phyloP scores from a whole-genome alignment of 2,888 invertebrate species.

The Drosophila trichaetosa region DNA sequence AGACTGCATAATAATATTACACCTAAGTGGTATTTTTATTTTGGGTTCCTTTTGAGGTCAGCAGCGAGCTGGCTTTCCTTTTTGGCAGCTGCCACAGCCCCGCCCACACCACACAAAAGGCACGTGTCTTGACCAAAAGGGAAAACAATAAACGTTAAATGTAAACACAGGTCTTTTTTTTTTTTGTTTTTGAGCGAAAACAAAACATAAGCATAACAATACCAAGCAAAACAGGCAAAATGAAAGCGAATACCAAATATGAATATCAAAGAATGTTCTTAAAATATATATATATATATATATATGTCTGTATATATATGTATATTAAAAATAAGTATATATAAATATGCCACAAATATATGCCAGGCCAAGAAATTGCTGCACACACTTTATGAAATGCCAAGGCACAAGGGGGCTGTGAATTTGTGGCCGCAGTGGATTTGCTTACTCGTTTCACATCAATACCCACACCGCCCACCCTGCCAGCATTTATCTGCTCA shows the following conservation, averaged over 20 bases:
- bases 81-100: slow-evolving; percentile 21
- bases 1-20: slow-evolving; percentile 57
- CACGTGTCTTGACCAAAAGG: slow-evolving; percentile 4
- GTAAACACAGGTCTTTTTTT: slow-evolving; percentile 24
- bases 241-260: slow-evolving; percentile 45
- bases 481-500: slow-evolving; percentile 1
- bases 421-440: slow-evolving; percentile 71
- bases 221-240: slow-evolving; percentile 49
- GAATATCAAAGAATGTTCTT: slow-evolving; percentile 60
- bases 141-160: slow-evolving; percentile 42
- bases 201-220: slow-evolving; percentile 47
- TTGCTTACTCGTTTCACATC: slow-evolving; percentile 57
- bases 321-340: slow-evolving; percentile 20
- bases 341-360: slow-evolving; percentile 61
- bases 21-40: slow-evolving; percentile 13
- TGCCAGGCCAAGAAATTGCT: slow-evolving; percentile 66
- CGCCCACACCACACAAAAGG: slow-evolving; percentile 10
- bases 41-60: slow-evolving; percentile 17
- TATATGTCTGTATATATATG: slow-evolving; percentile 28
- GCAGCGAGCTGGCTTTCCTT: slow-evolving; percentile 1
- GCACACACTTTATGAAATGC: slow-evolving; percentile 75
- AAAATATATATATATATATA: slow-evolving; percentile 27
- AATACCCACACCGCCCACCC: not conserved
- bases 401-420: slow-evolving; percentile 24
- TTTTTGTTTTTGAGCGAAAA: not conserved